Evolutionary conservation across 1,140 invertebrate genomes (phyloP), one percentile per base, ranked within the genome.

Genomic region (Alviniconcha marisindica): DNA sequence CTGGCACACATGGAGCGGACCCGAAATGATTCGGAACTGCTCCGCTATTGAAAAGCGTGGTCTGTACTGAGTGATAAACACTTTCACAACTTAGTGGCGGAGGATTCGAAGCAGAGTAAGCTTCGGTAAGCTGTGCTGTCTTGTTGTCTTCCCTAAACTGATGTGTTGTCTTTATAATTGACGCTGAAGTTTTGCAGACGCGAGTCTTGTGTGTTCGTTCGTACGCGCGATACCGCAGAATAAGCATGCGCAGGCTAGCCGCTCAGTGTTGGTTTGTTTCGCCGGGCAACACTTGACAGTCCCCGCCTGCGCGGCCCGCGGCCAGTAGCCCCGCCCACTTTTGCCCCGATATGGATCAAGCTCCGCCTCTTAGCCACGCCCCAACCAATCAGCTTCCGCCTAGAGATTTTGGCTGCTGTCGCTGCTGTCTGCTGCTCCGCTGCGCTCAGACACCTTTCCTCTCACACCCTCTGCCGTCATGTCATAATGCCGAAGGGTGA

Each of bases 321-420:
- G 18, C 40, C 38, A 38, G 2, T 14, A 36, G 33, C 78, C 51
- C 54, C 81, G 28, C 66, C 81, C 51, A n/a, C 69, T 54, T 54
- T 73, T 14, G 40, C 31, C 84, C 81, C 74, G 56, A 79, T 71
- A 79, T 48, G 77, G 81, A 24, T 42, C 24, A 79, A 54, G 81
- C 76, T 28, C 42, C 81, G 81, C 84, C 81, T 31, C 28, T 28
- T 18, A n/a, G n/a, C 63, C 28, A 0, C 24, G 21, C 21, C 2
- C 14, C 76, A 18, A 28, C 83, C 83, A 84, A 81, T 77, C 78
- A 48, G 33, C 48, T 2, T 66, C 73, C 60, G 38, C 33, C 28
- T 28, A 14, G 71, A 31, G 71, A 10, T 42, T 21, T 38, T 38
- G 36, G 28, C 33, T 36, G 74, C 83, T 63, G 31, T 60, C 80